Conservation (phyloP, 2,113 vertebrate genomes). For the Grallaria varia region DNA sequence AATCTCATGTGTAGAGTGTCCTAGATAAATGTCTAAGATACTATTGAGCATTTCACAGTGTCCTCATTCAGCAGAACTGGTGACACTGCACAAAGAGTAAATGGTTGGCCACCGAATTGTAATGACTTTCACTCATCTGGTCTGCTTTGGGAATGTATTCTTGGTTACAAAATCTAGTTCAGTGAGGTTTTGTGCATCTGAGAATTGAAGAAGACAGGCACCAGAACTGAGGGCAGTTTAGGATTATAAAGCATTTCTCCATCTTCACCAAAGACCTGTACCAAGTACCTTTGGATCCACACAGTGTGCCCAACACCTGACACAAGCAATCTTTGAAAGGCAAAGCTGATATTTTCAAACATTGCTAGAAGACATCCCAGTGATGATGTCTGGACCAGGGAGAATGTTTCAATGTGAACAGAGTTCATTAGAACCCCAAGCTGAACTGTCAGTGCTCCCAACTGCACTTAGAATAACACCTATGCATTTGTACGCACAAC, state of each 20-base stretch:
- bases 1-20: slow-evolving; percentile 65
- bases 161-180: slow-evolving; percentile 67
- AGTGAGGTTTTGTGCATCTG: slow-evolving; percentile 24
- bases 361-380: background rate
- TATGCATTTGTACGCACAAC: background rate
- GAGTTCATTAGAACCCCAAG: background rate
- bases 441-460: background rate
- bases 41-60: slow-evolving; percentile 55
- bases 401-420: background rate
- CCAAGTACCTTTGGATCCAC: background rate
- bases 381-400: background rate
- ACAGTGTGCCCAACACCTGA: background rate
- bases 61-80: slow-evolving; percentile 68
- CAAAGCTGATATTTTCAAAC: background rate
- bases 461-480: background rate
- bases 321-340: background rate
- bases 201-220: slow-evolving; percentile 18
- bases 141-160: slow-evolving; percentile 38
- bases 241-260: background rate
- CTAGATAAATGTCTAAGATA: slow-evolving; percentile 72
- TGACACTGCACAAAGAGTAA: slow-evolving; percentile 26
- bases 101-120: slow-evolving; percentile 19
- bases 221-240: background rate
- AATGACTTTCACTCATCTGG: slow-evolving; percentile 44
- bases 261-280: background rate